These are phyloP conservation scores for Petroica traversi DNA, from an alignment of 2,113 vertebrate species.

Conservation along the genomic window DNA sequence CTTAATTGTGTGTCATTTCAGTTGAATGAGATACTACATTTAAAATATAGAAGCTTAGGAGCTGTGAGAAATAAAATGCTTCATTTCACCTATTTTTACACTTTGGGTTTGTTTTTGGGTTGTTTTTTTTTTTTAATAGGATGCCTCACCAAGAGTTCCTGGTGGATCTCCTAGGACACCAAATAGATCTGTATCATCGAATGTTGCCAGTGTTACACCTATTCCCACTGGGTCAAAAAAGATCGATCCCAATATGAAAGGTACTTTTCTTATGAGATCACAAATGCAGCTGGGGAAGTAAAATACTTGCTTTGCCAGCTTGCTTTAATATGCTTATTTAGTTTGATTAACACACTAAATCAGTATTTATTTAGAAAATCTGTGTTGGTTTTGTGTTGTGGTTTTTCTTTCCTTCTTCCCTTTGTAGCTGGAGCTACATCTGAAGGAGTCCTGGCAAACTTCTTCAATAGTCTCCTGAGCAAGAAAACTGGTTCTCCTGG, in stretches of 20 bases:
- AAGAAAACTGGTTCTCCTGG: slow-evolving; percentile 95
- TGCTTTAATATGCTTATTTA: background rate
- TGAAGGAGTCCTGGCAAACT: slow-evolving; percentile 97
- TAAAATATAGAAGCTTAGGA: background rate
- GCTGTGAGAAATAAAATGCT: background rate
- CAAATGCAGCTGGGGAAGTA: background rate
- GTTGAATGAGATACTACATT: background rate
- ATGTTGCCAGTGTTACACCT: slow-evolving; percentile 91
- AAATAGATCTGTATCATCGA: slow-evolving; percentile 89
- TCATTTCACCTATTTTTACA: background rate
- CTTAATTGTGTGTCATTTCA: background rate
- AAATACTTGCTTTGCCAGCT: background rate
- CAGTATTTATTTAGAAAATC: background rate
- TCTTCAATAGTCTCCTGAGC: slow-evolving; percentile 97
- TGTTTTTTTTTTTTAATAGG: slow-evolving; percentile 62
- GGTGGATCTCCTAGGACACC: slow-evolving; percentile 91
- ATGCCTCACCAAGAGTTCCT: slow-evolving; percentile 88
- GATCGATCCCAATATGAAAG: slow-evolving; percentile 88
- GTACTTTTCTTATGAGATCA: slow-evolving; percentile 50
- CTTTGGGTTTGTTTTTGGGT: background rate
- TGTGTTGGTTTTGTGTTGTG: background rate
- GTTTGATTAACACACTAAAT: background rate
- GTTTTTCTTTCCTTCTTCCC: background rate
- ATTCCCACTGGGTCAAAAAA: slow-evolving; percentile 87
- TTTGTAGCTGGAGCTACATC: slow-evolving; percentile 90